Base-by-base conservation (phyloP, 2,888 invertebrate genomes). In the Odontocolon sp. region DNA sequence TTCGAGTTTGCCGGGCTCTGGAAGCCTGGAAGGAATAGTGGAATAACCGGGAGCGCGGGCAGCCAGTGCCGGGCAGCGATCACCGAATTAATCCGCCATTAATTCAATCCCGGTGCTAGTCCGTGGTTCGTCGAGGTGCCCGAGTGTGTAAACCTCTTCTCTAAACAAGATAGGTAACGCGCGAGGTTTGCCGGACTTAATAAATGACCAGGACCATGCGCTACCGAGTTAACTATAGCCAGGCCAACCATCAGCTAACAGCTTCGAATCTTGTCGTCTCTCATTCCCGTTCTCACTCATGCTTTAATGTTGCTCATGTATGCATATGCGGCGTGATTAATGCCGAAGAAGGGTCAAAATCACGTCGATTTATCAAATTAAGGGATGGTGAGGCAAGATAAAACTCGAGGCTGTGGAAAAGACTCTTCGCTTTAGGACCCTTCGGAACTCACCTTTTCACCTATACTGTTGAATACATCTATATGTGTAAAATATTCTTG, bases 361-460 rank as follows among this genome's bases (percentile, higher is more conserved):
- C 89, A 85, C 83, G 84, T 83, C 89, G 87, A 90, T 90, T 90
- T 89, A 90, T 90, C 90, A 90, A 90, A 90, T 90, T 89, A 90
- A 89, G 87, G 89, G 89, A 79, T 88, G 88, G 86, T 26, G 85
- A 83, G 80, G 84, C 86, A 82, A 89, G 89, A 90, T 89, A 87
- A 90, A 89, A 89, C 83, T 85, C 89, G 86, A 77, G 84, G 79
- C 82, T 81, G 84, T 86, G 88, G 87, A 89, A 89, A 89, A 88
- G 68, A 77, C 28, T 87, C 83, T 81, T n/a, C 45, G 33, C 52
- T n/a, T n/a, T n/a, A n/a, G n/a, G 45, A 63, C 40, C 47, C 71
- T 42, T 18, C 18, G 36, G 8, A 5, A 40, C 23, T 26, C n/a
- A n/a, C n/a, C n/a, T n/a, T n/a, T n/a, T n/a, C n/a, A n/a, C n/a